phyloP scores from a whole-genome alignment of 2,113 vertebrate genomes.

The Planiliza haematocheilus region DNA sequence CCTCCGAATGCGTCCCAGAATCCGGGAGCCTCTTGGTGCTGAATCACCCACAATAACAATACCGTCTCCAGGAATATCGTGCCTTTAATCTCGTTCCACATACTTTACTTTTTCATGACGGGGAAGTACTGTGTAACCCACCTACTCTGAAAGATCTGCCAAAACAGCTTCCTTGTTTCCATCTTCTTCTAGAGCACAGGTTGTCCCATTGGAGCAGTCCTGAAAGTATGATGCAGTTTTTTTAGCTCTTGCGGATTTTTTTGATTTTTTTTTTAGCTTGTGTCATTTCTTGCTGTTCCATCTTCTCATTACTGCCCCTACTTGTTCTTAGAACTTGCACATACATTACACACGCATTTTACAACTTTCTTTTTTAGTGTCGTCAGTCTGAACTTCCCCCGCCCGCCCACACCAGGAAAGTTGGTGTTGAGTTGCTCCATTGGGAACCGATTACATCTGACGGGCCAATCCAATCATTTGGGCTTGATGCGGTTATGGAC shows the following conservation, averaged over 20 bases:
- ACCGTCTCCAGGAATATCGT: constrained; percentile 61
- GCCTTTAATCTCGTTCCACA: constrained; percentile 54
- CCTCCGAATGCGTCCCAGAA: constrained; percentile 50
- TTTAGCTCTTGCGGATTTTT: neutral
- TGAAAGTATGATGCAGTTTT: constrained; percentile 1
- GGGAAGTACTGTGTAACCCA: constrained; percentile 16
- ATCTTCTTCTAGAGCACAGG: neutral
- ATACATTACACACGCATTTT: too few species aligned
- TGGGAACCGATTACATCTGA: too few species aligned
- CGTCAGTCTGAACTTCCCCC: too few species aligned
- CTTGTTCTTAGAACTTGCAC: neutral
- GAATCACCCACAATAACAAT: constrained; percentile 57
- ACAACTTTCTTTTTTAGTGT: neutral
- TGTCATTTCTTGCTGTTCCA: neutral
- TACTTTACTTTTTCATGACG: constrained; percentile 37
- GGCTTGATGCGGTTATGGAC: too few species aligned
- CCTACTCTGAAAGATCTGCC: constrained; percentile 23
- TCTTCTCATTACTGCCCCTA: neutral
- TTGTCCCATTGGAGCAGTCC: neutral
- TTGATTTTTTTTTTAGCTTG: too few species aligned
- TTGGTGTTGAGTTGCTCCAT: too few species aligned
- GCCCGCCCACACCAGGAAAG: too few species aligned
- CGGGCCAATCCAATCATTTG: too few species aligned
- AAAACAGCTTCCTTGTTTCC: constrained; percentile 7
- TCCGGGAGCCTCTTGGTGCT: constrained; percentile 38